Conservation (phyloP, 2,888 invertebrate species). For the Gymnocheta viridis region DNA sequence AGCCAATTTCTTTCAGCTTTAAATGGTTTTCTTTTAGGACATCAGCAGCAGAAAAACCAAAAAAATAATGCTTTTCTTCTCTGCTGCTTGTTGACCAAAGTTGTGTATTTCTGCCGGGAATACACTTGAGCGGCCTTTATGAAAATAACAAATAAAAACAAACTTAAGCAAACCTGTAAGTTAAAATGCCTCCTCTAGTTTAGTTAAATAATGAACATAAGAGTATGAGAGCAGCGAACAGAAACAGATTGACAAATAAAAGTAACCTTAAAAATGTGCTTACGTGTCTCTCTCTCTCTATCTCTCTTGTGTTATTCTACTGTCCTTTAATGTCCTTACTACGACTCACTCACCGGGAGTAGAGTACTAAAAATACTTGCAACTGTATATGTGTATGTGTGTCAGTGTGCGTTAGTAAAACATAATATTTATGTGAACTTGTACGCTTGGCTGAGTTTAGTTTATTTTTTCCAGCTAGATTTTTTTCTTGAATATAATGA, state of each 20-base stretch:
- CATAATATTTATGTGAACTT: slow-evolving; percentile 19
- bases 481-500: slow-evolving; percentile 42
- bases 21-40: not conserved
- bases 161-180: slow-evolving; percentile 22
- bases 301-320: not conserved
- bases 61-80: not conserved
- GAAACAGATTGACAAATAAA: not conserved
- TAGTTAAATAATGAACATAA: not conserved
- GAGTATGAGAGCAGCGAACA: not conserved
- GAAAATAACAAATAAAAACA: not conserved
- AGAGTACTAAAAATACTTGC: not conserved
- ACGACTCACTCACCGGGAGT: not conserved
- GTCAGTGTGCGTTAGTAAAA: not conserved
- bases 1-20: not conserved
- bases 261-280: slow-evolving; percentile 2
- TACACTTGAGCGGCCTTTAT: slow-evolving; percentile 46
- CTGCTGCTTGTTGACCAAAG: not conserved
- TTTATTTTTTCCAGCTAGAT: slow-evolving; percentile 8
- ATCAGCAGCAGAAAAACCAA: not conserved
- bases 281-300: not conserved
- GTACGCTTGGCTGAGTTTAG: slow-evolving; percentile 30
- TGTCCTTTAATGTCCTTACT: not conserved
- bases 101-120: slow-evolving; percentile 27
- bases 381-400: not conserved
- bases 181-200: slow-evolving; percentile 32